Evolutionary conservation across 2,888 invertebrate species (phyloP).

Genomic region (Steromphala cineraria): DNA sequence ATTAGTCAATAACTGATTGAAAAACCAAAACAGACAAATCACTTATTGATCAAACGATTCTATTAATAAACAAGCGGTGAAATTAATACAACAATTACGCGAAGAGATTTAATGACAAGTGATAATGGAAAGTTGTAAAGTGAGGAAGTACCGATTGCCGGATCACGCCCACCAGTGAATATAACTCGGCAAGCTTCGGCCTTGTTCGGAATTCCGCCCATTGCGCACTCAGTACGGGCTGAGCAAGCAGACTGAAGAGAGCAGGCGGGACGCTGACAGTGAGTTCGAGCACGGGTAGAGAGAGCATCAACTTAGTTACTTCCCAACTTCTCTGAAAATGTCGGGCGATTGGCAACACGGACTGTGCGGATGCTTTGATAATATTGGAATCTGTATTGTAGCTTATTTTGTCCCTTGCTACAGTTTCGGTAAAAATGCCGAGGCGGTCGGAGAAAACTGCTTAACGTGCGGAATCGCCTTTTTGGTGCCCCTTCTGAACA

Average conservation of each 20-base stretch:
- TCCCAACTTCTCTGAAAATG: conserved; percentile 26
- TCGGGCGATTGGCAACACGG: conserved; percentile 61
- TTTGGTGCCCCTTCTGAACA: conserved; percentile 58
- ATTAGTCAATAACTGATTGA: too few relatives aligned
- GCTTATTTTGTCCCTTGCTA: conserved; percentile 68
- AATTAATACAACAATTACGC: too few relatives aligned
- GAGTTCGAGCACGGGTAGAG: background rate
- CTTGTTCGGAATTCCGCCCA: background rate
- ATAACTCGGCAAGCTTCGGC: background rate
- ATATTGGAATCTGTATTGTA: conserved; percentile 63
- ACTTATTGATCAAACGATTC: too few relatives aligned
- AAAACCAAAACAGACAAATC: too few relatives aligned
- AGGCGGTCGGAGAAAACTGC: conserved; percentile 65
- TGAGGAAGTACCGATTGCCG: too few relatives aligned
- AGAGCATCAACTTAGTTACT: background rate
- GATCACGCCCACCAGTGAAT: background rate
- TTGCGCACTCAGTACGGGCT: background rate
- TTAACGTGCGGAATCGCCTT: conserved; percentile 59
- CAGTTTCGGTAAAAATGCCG: conserved; percentile 68
- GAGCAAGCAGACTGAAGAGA: background rate
- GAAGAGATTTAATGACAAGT: too few relatives aligned
- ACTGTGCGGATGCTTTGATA: conserved; percentile 68
- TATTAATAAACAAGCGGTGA: too few relatives aligned
- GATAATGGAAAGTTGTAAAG: too few relatives aligned
- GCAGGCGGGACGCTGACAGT: background rate